Evolutionary conservation across 2,797 vertebrate species (phyloP).

Genomic region (Chrysocyon brachyurus): DNA sequence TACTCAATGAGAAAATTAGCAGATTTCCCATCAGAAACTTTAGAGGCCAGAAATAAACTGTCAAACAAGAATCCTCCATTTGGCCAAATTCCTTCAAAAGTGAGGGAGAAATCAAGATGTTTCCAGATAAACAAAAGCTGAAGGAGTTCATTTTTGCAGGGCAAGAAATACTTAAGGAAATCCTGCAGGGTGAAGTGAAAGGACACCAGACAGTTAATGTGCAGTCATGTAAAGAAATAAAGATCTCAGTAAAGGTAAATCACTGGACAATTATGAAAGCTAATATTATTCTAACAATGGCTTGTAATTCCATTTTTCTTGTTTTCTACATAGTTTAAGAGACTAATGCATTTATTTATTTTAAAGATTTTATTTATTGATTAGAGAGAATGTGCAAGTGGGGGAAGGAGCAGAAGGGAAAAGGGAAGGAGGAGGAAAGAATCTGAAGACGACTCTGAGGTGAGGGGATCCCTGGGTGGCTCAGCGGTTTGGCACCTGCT

Average conservation of each 20-base stretch:
- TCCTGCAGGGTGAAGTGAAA: neutral
- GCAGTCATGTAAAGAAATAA: neutral
- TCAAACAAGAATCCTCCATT: neutral
- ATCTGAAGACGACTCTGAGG: neutral
- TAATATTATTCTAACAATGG: neutral
- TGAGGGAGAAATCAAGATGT: neutral
- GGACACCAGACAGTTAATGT: neutral
- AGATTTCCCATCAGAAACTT: neutral
- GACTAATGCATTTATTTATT: neutral
- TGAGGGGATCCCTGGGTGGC: neutral
- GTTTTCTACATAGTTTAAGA: neutral
- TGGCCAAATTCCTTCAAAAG: neutral
- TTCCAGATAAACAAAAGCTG: neutral
- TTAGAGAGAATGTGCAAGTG: neutral
- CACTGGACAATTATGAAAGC: neutral
- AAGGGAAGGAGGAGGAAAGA: neutral
- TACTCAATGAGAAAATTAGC: neutral
- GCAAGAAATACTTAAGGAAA: neutral
- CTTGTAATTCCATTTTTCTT: neutral
- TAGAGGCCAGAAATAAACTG: neutral
- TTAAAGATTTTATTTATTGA: neutral
- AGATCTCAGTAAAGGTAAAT: conserved; percentile 21
- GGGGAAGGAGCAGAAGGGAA: neutral
- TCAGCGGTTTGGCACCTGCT: too few species aligned
- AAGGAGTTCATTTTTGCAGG: neutral